Percentiles rank a stretch among this genome's conserved stretches.
phyloP scores from a whole-genome alignment of 2,888 invertebrate species.

The Coecobrya sp. region DNA sequence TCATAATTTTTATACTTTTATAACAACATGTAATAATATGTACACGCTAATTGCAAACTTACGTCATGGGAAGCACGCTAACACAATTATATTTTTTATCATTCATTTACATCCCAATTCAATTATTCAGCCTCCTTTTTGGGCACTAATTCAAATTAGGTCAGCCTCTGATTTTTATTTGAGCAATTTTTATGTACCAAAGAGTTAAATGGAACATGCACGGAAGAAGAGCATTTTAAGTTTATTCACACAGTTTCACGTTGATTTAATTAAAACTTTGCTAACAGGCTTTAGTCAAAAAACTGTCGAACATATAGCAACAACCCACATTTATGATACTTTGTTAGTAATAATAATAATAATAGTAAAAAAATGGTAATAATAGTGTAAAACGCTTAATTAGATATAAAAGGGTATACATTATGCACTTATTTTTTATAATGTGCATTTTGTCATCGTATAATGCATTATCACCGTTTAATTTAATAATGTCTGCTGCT shows the following conservation, averaged over 20 bases:
- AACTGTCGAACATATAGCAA: no score
- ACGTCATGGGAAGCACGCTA: neutral
- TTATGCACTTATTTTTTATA: neutral
- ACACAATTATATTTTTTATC: neutral
- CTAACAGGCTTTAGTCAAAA: no score
- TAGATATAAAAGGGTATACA: neutral
- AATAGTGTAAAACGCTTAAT: neutral
- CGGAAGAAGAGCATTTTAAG: no score
- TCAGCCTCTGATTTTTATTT: neutral
- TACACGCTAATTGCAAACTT: no score
- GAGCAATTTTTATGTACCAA: no score
- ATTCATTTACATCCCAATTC: neutral
- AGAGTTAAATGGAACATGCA: no score
- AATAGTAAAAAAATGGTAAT: neutral
- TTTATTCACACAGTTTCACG: no score
- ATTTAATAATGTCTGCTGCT: neutral
- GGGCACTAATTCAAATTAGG: neutral
- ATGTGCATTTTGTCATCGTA: neutral
- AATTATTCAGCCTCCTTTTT: neutral
- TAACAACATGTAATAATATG: no score
- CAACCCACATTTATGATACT: no score
- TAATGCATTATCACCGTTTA: conserved; percentile 7
- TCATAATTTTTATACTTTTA: neutral
- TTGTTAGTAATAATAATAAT: neutral
- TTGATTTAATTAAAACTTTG: no score